phyloP scores from a whole-genome alignment of 1,140 invertebrate species.

The Dendroctonus ponderosae region DNA sequence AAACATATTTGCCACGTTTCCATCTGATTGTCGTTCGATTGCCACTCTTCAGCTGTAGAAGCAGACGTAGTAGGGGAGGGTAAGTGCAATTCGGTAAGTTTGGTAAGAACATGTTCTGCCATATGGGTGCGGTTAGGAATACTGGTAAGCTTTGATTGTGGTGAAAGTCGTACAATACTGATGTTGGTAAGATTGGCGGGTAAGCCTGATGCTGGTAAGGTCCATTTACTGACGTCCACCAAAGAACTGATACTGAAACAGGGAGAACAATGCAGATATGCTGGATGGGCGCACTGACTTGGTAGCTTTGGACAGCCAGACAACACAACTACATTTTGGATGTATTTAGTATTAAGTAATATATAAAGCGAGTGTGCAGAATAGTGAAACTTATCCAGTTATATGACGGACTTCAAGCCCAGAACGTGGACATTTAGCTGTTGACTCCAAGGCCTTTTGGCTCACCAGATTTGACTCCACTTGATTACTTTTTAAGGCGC shows the following conservation, averaged over 20 bases:
- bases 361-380: neutral
- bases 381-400: neutral
- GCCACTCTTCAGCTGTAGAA: conserved; percentile 41
- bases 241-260: conserved; percentile 76
- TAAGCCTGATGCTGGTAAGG: neutral
- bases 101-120: conserved; percentile 1
- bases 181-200: conserved; percentile 31
- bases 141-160: neutral
- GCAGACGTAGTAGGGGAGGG: conserved; percentile 7
- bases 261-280: conserved; percentile 26
- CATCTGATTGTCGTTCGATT: conserved; percentile 46
- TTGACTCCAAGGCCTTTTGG: too few relatives aligned
- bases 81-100: neutral
- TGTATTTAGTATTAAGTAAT: neutral
- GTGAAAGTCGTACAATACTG: conserved; percentile 33
- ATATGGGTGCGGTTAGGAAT: conserved; percentile 4
- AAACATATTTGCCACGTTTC: conserved; percentile 1
- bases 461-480: too few relatives aligned
- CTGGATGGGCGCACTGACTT: neutral
- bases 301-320: neutral
- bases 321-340: neutral
- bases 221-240: conserved; percentile 62
- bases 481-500: too few relatives aligned
- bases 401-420: too few relatives aligned
- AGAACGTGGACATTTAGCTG: too few relatives aligned